These are phyloP conservation scores for Girardinichthys multiradiatus DNA, from an alignment of 2,113 vertebrate species.

Conservation along the genomic window DNA sequence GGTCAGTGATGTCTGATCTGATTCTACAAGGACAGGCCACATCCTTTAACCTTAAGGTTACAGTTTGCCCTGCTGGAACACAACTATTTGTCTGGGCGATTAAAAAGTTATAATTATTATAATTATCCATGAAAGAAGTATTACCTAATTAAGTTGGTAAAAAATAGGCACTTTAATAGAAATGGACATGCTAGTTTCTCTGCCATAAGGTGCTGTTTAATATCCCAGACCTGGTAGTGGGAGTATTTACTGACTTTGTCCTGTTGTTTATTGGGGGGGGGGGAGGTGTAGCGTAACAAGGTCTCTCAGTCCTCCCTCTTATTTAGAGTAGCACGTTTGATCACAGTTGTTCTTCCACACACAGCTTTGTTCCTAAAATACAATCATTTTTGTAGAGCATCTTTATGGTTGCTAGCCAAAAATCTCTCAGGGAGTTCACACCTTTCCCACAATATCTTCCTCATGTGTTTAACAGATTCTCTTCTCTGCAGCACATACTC, in stretches of 20 bases:
- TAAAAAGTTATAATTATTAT: too few relatives aligned
- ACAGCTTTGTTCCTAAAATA: constrained; percentile 45
- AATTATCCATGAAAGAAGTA: too few relatives aligned
- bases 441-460: constrained; percentile 34
- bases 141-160: background rate
- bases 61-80: background rate
- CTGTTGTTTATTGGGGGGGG: constrained; percentile 33
- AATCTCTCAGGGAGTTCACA: constrained; percentile 39
- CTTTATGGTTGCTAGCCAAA: constrained; percentile 37
- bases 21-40: constrained; percentile 6
- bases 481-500: constrained; percentile 32
- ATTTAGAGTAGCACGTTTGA: constrained; percentile 66
- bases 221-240: constrained; percentile 6
- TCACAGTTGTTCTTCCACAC: constrained; percentile 58
- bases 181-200: background rate
- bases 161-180: background rate
- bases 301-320: constrained; percentile 32
- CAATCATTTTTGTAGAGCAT: constrained; percentile 29
- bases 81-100: constrained; percentile 2
- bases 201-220: constrained; percentile 1
- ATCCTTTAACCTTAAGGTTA: constrained; percentile 10
- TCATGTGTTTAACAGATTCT: constrained; percentile 52
- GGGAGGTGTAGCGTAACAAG: constrained; percentile 18
- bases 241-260: constrained; percentile 24
- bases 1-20: constrained; percentile 8